A percentile compares a stretch with the other conserved stretches of the same genome.
These are phyloP conservation scores for Conomelus anceps DNA, from an alignment of 2,888 invertebrate species.

Conservation along the genomic window DNA sequence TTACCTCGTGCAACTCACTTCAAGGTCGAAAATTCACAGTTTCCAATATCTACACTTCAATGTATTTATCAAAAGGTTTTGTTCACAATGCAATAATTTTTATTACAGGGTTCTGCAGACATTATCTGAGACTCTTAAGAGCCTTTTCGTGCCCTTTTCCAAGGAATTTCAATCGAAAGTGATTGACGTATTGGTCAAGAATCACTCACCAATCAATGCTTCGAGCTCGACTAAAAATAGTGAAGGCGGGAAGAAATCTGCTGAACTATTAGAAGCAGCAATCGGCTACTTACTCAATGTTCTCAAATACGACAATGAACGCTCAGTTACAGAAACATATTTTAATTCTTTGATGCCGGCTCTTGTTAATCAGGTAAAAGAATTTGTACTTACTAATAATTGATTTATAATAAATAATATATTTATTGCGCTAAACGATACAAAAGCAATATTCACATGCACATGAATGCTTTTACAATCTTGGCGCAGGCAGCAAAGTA, in stretches of 20 bases:
- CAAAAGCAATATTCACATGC: too few relatives aligned
- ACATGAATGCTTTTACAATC: too few relatives aligned
- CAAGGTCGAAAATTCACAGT: too few relatives aligned
- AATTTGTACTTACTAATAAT: too few relatives aligned
- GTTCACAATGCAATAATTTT: constrained; percentile 15
- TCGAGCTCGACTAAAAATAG: constrained; percentile 60
- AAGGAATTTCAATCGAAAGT: constrained; percentile 77
- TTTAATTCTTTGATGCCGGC: constrained; percentile 81
- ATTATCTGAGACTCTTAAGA: constrained; percentile 75
- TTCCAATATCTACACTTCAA: too few relatives aligned
- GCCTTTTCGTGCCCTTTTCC: constrained; percentile 84
- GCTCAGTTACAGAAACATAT: constrained; percentile 75
- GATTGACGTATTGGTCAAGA: background rate
- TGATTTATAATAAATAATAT: too few relatives aligned
- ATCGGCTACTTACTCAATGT: constrained; percentile 68
- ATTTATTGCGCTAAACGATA: too few relatives aligned
- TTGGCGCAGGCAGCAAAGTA: too few relatives aligned
- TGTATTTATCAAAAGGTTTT: background rate
- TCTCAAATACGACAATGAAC: constrained; percentile 75
- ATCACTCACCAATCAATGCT: too few relatives aligned
- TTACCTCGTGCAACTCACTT: too few relatives aligned
- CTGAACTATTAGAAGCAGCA: constrained; percentile 61
- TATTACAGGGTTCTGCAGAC: constrained; percentile 62
- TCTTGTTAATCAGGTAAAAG: constrained; percentile 72
- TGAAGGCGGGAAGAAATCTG: constrained; percentile 47